Evolutionary conservation across 2,888 invertebrate species (phyloP).

Genomic region (Fissipunctia ypsillon): DNA sequence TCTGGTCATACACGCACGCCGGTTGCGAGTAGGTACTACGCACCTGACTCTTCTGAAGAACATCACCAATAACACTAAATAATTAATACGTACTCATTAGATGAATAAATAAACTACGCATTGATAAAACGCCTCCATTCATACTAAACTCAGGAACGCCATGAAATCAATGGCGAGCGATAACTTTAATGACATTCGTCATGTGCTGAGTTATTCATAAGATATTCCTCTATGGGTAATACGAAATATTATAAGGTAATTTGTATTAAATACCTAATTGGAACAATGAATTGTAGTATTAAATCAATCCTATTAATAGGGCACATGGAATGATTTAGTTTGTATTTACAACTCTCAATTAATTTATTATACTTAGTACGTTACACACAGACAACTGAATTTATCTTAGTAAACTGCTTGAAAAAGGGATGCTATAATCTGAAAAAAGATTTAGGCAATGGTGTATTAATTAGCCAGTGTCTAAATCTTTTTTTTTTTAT

Average conservation of each 20-base stretch:
- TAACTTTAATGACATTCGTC: conserved; percentile 60
- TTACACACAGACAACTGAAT: background rate
- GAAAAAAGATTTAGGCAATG: no score
- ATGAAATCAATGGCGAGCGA: conserved; percentile 63
- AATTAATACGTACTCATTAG: background rate
- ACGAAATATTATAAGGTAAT: conserved; percentile 39
- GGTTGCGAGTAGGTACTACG: no score
- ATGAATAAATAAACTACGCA: conserved; percentile 30
- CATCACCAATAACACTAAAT: conserved; percentile 9
- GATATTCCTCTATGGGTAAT: conserved; percentile 56
- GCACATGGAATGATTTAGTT: conserved; percentile 20
- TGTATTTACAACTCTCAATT: conserved; percentile 2
- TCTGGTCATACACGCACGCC: no score
- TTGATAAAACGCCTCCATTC: conserved; percentile 52
- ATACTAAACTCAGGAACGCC: conserved; percentile 47
- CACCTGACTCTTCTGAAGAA: no score
- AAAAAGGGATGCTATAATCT: background rate
- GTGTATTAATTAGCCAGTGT: no score
- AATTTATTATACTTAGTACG: background rate
- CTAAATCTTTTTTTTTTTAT: background rate
- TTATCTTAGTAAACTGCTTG: background rate
- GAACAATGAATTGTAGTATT: conserved; percentile 39
- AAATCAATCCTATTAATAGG: conserved; percentile 32
- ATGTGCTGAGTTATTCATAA: conserved; percentile 59
- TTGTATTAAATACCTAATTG: conserved; percentile 44